Percentiles rank a stretch among this genome's conserved stretches.
Conservation (phyloP, 2,113 vertebrate species). For the Misgurnus anguillicaudatus region DNA sequence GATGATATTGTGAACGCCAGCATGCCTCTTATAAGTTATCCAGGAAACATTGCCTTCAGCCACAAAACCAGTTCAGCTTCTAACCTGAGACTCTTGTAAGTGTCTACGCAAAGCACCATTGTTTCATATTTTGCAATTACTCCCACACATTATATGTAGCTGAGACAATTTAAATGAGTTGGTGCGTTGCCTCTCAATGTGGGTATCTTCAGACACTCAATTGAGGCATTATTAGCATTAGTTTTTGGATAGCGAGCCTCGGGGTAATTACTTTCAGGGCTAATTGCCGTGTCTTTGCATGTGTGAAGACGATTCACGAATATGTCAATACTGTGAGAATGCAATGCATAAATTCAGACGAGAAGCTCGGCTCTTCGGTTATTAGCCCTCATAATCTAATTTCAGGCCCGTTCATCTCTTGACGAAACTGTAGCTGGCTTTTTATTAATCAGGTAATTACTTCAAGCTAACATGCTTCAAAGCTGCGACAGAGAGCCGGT, state of each 20-base stretch:
- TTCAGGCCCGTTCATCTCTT: constrained; percentile 43
- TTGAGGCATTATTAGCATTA: constrained; percentile 34
- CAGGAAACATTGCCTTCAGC: too few species aligned
- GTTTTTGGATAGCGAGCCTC: constrained; percentile 24
- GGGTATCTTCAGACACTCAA: constrained; percentile 14
- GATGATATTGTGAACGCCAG: too few species aligned
- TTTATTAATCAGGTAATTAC: constrained; percentile 59
- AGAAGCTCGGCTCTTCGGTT: constrained; percentile 47
- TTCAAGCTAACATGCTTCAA: constrained; percentile 9
- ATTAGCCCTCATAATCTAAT: constrained; percentile 55
- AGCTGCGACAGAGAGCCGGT: not conserved
- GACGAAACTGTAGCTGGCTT: constrained; percentile 30
- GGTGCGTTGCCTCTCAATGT: constrained; percentile 5
- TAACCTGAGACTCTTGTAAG: not conserved
- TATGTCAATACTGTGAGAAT: constrained; percentile 47
- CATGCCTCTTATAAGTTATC: too few species aligned
- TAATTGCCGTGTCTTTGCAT: constrained; percentile 54
- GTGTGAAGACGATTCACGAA: constrained; percentile 42
- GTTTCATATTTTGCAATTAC: not conserved
- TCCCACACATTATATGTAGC: constrained; percentile 1
- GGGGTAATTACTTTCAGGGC: constrained; percentile 52
- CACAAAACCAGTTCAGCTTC: not conserved
- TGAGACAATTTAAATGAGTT: constrained; percentile 20
- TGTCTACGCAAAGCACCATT: not conserved
- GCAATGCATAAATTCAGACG: constrained; percentile 53